phyloP scores from a whole-genome alignment of 2,888 invertebrate species.

The Synanthedon andrenaeformis region DNA sequence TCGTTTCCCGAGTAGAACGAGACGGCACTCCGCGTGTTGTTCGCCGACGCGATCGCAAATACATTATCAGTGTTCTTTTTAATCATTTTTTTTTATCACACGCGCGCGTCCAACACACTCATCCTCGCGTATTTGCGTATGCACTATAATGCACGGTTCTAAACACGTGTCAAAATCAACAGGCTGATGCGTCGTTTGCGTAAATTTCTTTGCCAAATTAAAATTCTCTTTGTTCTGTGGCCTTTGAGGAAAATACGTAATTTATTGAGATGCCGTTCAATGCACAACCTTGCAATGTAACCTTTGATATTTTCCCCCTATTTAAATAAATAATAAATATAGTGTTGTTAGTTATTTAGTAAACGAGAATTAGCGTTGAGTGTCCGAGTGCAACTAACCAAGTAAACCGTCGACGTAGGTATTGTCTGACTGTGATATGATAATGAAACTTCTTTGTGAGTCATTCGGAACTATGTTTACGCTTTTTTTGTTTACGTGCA shows the following conservation, averaged over 20 bases:
- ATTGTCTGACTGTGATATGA: slow-evolving; percentile 54
- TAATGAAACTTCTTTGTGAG: slow-evolving; percentile 68
- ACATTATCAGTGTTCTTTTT: slow-evolving; percentile 69
- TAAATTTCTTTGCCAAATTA: slow-evolving; percentile 31
- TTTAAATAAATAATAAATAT: neutral
- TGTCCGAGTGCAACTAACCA: slow-evolving; percentile 52
- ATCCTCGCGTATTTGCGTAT: slow-evolving; percentile 51
- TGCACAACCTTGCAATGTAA: slow-evolving; percentile 26
- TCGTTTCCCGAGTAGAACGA: slow-evolving; percentile 43
- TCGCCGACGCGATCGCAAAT: slow-evolving; percentile 66
- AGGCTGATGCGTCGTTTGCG: slow-evolving; percentile 45
- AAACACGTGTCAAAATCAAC: slow-evolving; percentile 56
- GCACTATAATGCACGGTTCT: slow-evolving; percentile 24
- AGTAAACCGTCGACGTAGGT: slow-evolving; percentile 7
- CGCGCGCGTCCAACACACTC: slow-evolving; percentile 50
- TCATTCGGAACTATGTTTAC: slow-evolving; percentile 59
- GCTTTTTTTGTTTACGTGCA: slow-evolving; percentile 61
- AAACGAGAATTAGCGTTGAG: slow-evolving; percentile 29
- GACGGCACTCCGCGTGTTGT: slow-evolving; percentile 60
- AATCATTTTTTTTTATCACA: slow-evolving; percentile 66
- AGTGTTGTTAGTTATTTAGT: neutral
- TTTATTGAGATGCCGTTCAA: slow-evolving; percentile 30
- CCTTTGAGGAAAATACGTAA: slow-evolving; percentile 49
- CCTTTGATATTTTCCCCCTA: too few species aligned
- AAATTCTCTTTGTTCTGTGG: slow-evolving; percentile 53